Conservation (phyloP, 2,797 vertebrate species). For the Nannoperca obscura region DNA sequence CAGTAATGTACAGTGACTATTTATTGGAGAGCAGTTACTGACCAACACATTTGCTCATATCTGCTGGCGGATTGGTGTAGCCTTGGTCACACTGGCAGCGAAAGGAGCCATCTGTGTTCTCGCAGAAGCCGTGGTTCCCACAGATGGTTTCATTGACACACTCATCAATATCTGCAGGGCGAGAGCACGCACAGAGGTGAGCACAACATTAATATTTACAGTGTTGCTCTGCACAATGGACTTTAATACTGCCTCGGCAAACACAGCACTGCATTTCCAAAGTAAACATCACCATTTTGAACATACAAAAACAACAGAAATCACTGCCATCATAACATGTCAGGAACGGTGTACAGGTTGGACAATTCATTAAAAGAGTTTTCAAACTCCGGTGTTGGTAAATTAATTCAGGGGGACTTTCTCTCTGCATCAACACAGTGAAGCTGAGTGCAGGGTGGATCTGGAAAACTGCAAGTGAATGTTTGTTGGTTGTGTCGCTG, state of each 20-base stretch:
- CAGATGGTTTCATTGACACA: conserved; percentile 84
- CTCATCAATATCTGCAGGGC: conserved; percentile 80
- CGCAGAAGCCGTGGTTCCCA: conserved; percentile 81
- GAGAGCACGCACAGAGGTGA: conserved; percentile 40
- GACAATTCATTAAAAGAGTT: conserved; percentile 48
- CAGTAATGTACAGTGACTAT: background rate
- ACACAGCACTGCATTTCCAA: conserved; percentile 43
- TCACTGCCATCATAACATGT: conserved; percentile 65
- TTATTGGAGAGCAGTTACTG: conserved; percentile 45
- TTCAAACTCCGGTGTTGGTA: conserved; percentile 57
- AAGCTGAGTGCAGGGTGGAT: conserved; percentile 3
- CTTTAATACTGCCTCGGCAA: conserved; percentile 41
- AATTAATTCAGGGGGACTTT: conserved; percentile 34
- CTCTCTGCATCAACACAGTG: background rate
- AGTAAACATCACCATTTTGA: conserved; percentile 62
- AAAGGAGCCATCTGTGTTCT: conserved; percentile 84
- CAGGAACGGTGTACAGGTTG: conserved; percentile 38
- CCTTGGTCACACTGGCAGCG: conserved; percentile 83
- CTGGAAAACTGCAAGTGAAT: conserved; percentile 56
- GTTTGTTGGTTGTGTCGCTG: conserved; percentile 35
- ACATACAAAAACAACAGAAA: conserved; percentile 63
- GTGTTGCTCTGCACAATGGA: conserved; percentile 27
- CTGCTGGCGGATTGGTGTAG: conserved; percentile 76
- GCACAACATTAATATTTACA: conserved; percentile 62
- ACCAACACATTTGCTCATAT: conserved; percentile 80